Evolutionary conservation across 2,888 invertebrate genomes (phyloP), one percentile per base, ranked within the genome.

Genomic region (Gastrophysa polygoni): DNA sequence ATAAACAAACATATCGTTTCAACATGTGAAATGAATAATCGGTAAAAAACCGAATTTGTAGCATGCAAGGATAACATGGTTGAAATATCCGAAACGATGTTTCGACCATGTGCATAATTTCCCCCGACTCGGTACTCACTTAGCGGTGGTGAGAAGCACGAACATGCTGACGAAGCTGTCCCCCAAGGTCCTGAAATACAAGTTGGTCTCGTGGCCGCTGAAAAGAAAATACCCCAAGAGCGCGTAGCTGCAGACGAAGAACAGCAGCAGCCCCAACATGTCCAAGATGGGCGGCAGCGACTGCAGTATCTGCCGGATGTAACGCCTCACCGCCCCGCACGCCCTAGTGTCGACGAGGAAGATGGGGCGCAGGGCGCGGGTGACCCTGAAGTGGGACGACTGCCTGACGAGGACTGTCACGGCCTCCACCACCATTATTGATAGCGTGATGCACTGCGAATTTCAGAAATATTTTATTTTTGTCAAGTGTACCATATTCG

Each of bases 141-240:
- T 95, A 62, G 95, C 94, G 10, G 94, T 94, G 0, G 95, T 95
- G n/a, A 95, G 84, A 58, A 95, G 85, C 32, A 95, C 92, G 80
- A 94, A 95, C 83, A 95, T 88, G 75, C 91, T 93, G 75, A 95
- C 91, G 80, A 95, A 94, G 68, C 93, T 92, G 77, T 91, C 89
- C 71, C 90, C 88, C 57, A 94, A 83, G 0, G 92, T 90, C 68
- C 83, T 83, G 78, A 95, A 95, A 82, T 93, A 91, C 70, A 89
- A 86, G 77, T 93, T 91, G 69, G 86, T 85, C 11, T 85, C 83
- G 73, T 91, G 88, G 73, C 88, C 87, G 20, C 90, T 89, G 81
- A 95, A 95, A 69, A 95, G 81, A 78, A 91, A 95, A 77, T 88
- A 93, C 68, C 93, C 94, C 54, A 95, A 83, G 52, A 94, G 83